Conservation (phyloP, 2,797 vertebrate genomes). For the Garrulus glandarius region DNA sequence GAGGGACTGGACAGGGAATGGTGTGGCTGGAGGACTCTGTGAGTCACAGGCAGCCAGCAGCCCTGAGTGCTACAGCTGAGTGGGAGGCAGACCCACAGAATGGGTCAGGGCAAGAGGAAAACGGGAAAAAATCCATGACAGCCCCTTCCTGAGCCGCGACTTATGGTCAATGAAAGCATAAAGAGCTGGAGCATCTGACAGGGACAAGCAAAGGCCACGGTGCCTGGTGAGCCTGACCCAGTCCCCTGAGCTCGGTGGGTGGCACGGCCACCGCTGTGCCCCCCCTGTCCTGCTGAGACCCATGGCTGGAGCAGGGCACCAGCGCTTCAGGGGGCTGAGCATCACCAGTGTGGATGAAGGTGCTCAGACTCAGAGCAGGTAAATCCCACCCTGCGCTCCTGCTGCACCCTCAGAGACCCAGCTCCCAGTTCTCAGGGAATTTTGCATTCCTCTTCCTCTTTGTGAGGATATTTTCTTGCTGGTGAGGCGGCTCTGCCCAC, state of each 20-base stretch:
- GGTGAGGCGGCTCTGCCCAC: rapidly evolving
- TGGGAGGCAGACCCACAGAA: not conserved
- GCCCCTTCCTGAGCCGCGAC: not conserved
- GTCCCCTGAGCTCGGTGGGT: not conserved
- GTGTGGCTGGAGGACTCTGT: not conserved
- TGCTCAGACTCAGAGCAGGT: rapidly evolving
- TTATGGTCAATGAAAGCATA: rapidly evolving
- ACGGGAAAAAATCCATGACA: not conserved
- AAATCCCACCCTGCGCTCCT: not conserved
- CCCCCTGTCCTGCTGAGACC: not conserved
- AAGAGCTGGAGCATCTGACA: not conserved
- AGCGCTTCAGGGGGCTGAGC: not conserved
- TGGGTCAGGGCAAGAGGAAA: not conserved
- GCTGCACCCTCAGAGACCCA: not conserved
- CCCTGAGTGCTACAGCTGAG: not conserved
- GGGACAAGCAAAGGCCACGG: not conserved
- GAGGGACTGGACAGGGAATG: not conserved
- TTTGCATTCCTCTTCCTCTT: not conserved
- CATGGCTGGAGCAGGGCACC: not conserved
- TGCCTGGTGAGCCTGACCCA: not conserved
- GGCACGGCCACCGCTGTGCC: not conserved
- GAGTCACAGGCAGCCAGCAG: not conserved
- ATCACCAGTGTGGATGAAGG: not conserved
- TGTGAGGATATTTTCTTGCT: not conserved
- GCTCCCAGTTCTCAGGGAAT: not conserved